phyloP scores from a whole-genome alignment of 2,797 vertebrate species.

The Martes flavigula region DNA sequence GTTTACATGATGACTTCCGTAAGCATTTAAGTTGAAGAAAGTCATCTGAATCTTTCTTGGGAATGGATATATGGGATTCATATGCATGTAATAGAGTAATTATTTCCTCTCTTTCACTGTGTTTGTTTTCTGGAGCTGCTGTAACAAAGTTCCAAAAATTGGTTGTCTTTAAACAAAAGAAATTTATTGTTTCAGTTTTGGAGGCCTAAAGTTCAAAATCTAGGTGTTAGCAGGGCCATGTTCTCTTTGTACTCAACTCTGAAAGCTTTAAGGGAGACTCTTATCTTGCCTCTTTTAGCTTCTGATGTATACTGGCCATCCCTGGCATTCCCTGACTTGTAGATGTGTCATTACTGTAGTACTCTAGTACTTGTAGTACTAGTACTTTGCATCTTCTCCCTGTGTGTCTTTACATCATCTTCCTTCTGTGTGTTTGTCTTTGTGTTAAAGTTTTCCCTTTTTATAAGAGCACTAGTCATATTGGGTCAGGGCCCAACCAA shows the following conservation, averaged over 20 bases:
- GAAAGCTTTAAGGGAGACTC: background rate
- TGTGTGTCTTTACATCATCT: background rate
- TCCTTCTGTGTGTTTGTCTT: background rate
- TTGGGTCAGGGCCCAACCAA: background rate
- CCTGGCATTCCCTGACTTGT: background rate
- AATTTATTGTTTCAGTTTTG: background rate
- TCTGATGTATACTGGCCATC: background rate
- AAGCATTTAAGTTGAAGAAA: background rate
- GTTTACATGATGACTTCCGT: background rate
- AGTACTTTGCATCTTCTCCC: background rate
- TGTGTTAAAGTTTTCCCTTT: background rate
- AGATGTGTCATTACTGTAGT: background rate
- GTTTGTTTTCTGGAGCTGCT: background rate
- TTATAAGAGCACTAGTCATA: background rate
- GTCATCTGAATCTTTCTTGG: background rate
- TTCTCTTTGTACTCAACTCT: background rate
- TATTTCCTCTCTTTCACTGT: slow-evolving; percentile 2
- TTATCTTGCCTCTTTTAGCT: background rate
- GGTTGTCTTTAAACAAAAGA: background rate
- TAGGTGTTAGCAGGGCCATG: background rate
- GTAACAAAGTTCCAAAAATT: background rate
- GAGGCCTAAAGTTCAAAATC: background rate
- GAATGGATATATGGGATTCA: background rate
- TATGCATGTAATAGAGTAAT: background rate
- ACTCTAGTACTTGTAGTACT: background rate